Base-by-base conservation (phyloP, 2,888 invertebrate genomes). In the Meiosimyza platycephala region DNA sequence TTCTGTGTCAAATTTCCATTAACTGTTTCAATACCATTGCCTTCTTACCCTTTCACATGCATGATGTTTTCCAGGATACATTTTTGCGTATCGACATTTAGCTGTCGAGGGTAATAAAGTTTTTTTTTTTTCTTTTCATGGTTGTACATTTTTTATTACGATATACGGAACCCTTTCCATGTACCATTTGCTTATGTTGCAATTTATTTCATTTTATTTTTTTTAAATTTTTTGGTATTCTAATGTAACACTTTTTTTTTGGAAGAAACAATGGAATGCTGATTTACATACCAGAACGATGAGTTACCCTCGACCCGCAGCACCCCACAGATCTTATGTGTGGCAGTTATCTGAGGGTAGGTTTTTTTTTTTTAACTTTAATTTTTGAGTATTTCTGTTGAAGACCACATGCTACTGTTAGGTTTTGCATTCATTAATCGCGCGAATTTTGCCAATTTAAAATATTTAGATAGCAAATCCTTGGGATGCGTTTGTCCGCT, bases 251-350 rank as follows among this genome's bases (percentile, higher is more conserved):
- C 68, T 59, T 74, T 78, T 77, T 59, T 74, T 78, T 77, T 77
- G 73, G 75, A 74, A 79, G 82, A 85, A 40, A 85, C 82, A 85
- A 86, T 86, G 83, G 83, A 83, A 83, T 18, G 85, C 85, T 86
- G 86, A 86, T 86, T 86, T 86, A 86, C 86, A 86, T 86, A 86
- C 87, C 87, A 84, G 85, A 85, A 85, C 83, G 85, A 80, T 81
- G 79, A 79, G 80, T 78, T 81, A 78, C 80, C 80, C 80, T 80
- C 78, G 76, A 72, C 68, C 74, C 75, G 73, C 65, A 69, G 74
- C 76, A 75, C 75, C 76, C 74, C 72, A 72, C 69, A 63, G 71
- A 16, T 69, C 22, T 28, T 12, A 15, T 28, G 64, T 16, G 50
- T 16, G 48, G 52, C 9, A 33, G 33, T 47, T 51, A 28, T 11